Percentiles rank a stretch among this genome's conserved stretches.
Evolutionary conservation across 2,888 invertebrate genomes (phyloP).

Genomic region (Morpho helenor): DNA sequence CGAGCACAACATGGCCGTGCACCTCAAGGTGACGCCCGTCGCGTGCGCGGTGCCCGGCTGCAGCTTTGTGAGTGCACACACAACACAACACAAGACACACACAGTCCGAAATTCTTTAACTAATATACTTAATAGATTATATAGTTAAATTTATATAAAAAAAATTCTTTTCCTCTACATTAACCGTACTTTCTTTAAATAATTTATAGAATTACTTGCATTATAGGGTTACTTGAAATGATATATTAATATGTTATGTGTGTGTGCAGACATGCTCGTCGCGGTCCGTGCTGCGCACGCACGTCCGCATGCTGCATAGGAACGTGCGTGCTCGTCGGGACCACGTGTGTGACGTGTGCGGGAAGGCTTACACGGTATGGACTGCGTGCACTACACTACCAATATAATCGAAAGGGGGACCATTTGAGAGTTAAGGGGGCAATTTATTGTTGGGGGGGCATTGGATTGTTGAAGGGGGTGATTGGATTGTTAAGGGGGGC

Average conservation of each 20-base stretch:
- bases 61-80: conserved; percentile 44
- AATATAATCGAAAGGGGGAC: too few relatives aligned
- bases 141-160: too few relatives aligned
- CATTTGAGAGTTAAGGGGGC: too few relatives aligned
- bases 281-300: conserved; percentile 54
- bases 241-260: not conserved
- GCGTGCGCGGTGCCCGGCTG: conserved; percentile 45
- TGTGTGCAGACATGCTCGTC: conserved; percentile 54
- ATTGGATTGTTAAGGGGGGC: too few relatives aligned
- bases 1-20: conserved; percentile 58
- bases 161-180: too few relatives aligned
- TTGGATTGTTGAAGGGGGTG: not conserved
- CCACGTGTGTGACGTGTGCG: conserved; percentile 62
- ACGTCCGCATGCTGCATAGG: conserved; percentile 48
- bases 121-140: too few relatives aligned
- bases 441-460: not conserved
- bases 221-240: too few relatives aligned
- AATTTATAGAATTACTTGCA: too few relatives aligned
- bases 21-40: conserved; percentile 53
- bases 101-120: not conserved
- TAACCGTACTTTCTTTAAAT: too few relatives aligned
- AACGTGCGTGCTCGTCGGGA: conserved; percentile 37
- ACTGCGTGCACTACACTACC: not conserved
- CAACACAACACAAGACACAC: not conserved
- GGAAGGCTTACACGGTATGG: conserved; percentile 53